Evolutionary conservation across 2,888 invertebrate genomes (phyloP), one percentile per base, ranked within the genome.

Genomic region (Ophonus ardosiacus): DNA sequence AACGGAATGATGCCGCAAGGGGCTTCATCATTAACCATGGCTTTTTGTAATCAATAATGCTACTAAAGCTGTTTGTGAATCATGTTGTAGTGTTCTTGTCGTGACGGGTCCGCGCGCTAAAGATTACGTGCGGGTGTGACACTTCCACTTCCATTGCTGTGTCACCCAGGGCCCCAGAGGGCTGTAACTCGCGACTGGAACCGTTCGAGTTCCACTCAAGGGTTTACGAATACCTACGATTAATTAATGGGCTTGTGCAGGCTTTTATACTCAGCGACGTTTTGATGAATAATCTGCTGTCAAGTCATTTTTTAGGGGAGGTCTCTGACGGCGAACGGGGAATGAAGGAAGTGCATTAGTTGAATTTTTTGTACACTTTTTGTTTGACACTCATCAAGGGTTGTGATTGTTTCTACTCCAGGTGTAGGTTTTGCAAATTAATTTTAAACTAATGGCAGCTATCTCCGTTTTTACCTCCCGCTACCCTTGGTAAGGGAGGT

Each of bases 31-130:
- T 88, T 88, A 87, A 86, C 86, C 87, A 87, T 85, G 86, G 87
- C 86, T 86, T 87, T 88, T 87, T 87, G 87, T 85, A 88, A 88
- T 88, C 88, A 87, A 88, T 88, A 88, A 86, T 86, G 76, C 76
- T 87, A 87, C 86, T 86, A 87, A 86, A 86, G 86, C 86, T 85
- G 86, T 87, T 87, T 87, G 85, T 86, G 87, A 86, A 86, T 87
- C 87, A 87, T 87, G 86, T 81, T 83, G 74, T 83, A 83, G 74
- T 76, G 83, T 61, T 61, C 74, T 78, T 78, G 78, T 78, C 57
- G 57, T 51, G 74, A 74, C 74, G 15, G 51, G 31, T 40, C 74
- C 51, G 43, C 74, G 74, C 74, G 31, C 17, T 40, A 78, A 78
- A 78, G 78, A 57, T 78, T 78, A 78, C 56, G 78, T 13, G 57